phyloP scores from a whole-genome alignment of 2,888 invertebrate genomes.

The Oxyscelio sp. region DNA sequence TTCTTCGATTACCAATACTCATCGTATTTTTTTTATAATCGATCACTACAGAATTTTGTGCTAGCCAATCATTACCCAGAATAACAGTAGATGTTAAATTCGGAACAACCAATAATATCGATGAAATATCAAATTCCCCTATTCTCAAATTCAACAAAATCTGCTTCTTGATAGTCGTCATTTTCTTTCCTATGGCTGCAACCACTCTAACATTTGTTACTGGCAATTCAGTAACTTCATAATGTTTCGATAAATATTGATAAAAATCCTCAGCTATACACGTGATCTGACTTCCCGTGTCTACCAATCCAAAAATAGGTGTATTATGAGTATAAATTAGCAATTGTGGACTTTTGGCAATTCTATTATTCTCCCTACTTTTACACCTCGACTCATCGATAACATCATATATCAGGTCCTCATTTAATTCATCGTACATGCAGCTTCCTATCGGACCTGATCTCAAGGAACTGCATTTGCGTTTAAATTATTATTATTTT shows the following conservation, averaged over 20 bases:
- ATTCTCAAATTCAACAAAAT: neutral
- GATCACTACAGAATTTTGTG: no score
- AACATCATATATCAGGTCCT: neutral
- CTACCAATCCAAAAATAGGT: neutral
- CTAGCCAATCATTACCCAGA: neutral
- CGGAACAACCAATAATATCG: neutral
- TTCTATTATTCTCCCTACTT: neutral
- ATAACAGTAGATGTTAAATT: neutral
- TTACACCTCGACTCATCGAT: neutral
- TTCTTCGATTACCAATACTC: no score
- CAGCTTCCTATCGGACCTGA: neutral
- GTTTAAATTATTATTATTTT: no score
- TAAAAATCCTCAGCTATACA: neutral
- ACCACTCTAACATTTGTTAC: neutral
- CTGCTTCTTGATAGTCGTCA: neutral
- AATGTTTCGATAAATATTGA: neutral
- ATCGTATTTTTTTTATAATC: no score
- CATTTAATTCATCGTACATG: neutral
- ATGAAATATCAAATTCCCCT: neutral
- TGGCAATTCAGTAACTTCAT: constrained; percentile 7
- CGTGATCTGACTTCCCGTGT: neutral
- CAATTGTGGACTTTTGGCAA: neutral
- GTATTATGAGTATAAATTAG: neutral
- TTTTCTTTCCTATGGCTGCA: neutral
- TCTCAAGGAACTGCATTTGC: neutral